Base-by-base conservation (phyloP, 2,797 vertebrate species). In the Periophthalmus magnuspinnatus region DNA sequence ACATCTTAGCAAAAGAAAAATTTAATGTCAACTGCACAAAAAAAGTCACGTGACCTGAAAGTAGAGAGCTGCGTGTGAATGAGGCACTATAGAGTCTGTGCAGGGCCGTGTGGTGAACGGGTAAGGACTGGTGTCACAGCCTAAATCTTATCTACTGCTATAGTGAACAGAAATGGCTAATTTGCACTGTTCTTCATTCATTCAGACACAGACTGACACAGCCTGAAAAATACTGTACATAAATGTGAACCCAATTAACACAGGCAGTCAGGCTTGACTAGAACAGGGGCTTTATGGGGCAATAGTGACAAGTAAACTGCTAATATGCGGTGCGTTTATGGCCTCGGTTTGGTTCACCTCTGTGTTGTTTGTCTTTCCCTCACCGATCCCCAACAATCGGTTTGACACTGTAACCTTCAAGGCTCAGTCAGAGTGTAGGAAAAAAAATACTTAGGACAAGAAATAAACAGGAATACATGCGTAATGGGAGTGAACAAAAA, bases 211-310 rank as follows among this genome's bases (percentile, higher is more conserved):
- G 77, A 85, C 68, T 80, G 57, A 78, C 81, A 77, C 80, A 63
- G 38, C 59, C 68, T 69, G 59, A 36, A 74, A 22, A 76, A 34
- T 75, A 58, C 38, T 6, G 58, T 56, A 67, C 33, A 67, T 60
- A 76, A 76, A 60, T 9, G 47, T 50, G 67, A 11, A 65, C 60
- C 74, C 77, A 89, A 88, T 90, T 88, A 89, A 73, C 78, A 76
- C 55, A 4, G 67, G 82, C 77, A 75, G 77, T 11, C 17, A 77
- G 72, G 82, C 84, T 64, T 50, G 9, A 85, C 72, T 32, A 55
- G n/a, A 78, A 65, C 75, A 28, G 71, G 77, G 79, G 71, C 48
- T 50, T 50, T n/a, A 50, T 17, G 19, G n/a, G 60, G 16, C 22
- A 41, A 65, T 36, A 64, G 50, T 62, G 36, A 52, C 7, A 68